These are phyloP conservation scores for Garra rufa DNA, from an alignment of 2,113 vertebrate genomes.

Conservation along the genomic window DNA sequence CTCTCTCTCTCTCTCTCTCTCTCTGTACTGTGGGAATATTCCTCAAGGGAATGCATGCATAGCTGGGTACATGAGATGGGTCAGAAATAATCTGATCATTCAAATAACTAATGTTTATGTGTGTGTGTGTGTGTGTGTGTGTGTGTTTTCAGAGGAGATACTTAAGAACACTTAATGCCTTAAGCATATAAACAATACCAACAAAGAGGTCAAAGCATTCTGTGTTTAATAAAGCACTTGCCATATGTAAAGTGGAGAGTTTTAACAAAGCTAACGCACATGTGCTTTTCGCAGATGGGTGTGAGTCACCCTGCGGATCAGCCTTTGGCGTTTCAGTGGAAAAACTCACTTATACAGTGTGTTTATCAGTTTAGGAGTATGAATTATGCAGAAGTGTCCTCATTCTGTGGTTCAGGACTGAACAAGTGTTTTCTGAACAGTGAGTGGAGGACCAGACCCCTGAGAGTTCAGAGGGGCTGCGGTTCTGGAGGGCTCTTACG, in stretches of 20 bases:
- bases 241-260: neutral
- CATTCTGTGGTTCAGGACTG: conserved; percentile 16
- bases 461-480: neutral
- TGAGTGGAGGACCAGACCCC: neutral
- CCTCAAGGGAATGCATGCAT: conserved; percentile 65
- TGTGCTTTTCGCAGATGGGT: conserved; percentile 12
- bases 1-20: conserved; percentile 4
- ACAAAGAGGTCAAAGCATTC: conserved; percentile 7
- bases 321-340: conserved; percentile 9
- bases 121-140: neutral
- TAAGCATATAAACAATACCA: conserved; percentile 20
- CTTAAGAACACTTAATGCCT: conserved; percentile 6
- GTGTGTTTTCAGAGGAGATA: conserved; percentile 34
- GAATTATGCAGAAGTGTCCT: conserved; percentile 33
- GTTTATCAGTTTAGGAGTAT: conserved; percentile 33
- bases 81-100: conserved; percentile 76
- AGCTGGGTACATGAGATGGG: conserved; percentile 65
- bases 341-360: conserved; percentile 13
- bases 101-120: conserved; percentile 68
- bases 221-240: neutral
- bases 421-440: conserved; percentile 4
- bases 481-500: neutral
- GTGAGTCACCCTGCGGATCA: conserved; percentile 42
- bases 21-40: conserved; percentile 55
- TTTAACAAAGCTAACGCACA: conserved; percentile 17